phyloP scores from a whole-genome alignment of 2,113 vertebrate genomes.

The Mohoua ochrocephala region DNA sequence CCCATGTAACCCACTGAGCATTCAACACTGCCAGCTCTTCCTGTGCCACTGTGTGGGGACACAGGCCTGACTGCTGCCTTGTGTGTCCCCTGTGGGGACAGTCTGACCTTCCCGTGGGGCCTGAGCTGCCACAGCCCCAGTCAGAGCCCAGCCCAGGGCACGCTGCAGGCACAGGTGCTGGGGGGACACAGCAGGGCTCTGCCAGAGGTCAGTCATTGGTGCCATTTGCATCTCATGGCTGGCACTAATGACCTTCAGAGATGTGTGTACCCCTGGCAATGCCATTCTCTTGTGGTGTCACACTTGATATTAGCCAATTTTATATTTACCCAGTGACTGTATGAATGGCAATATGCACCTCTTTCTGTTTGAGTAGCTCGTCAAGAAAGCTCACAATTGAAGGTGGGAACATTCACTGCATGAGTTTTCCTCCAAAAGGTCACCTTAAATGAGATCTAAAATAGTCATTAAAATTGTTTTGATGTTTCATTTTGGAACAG shows the following conservation, averaged over 20 bases:
- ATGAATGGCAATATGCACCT: not conserved
- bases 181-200: not conserved
- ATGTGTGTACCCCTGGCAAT: not conserved
- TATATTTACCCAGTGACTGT: not conserved
- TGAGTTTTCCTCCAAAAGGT: not conserved
- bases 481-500: not conserved
- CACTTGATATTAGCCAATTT: not conserved
- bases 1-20: not conserved
- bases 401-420: not conserved
- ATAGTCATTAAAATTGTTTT: not conserved
- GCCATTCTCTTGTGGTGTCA: not conserved
- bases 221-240: not conserved
- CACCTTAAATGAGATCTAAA: not conserved
- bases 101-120: not conserved
- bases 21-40: not conserved
- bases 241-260: not conserved
- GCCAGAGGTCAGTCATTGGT: accelerated
- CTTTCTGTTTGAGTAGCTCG: not conserved
- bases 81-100: not conserved
- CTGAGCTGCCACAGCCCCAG: not conserved
- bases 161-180: not conserved
- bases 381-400: not conserved
- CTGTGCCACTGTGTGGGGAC: not conserved
- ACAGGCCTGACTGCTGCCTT: not conserved
- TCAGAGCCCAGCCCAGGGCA: not conserved